A percentile compares a stretch with the other conserved stretches of the same genome.
Conservation (phyloP, 2,113 vertebrate species). For the Centrocercus urophasianus region DNA sequence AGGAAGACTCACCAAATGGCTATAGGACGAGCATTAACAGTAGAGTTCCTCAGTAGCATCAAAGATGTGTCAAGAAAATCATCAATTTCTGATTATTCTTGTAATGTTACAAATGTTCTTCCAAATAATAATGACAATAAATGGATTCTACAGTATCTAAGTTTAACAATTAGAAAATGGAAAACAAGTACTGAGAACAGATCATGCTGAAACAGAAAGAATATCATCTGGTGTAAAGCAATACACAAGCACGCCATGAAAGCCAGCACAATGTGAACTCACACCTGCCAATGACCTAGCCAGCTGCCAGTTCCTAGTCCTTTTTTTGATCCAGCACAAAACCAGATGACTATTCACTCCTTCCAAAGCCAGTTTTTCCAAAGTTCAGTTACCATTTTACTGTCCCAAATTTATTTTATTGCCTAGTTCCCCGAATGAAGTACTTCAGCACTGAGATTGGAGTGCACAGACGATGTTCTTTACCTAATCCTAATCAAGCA, state of each 20-base stretch:
- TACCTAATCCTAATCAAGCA: neutral
- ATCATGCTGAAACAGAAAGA: neutral
- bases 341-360: neutral
- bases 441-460: neutral
- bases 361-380: neutral
- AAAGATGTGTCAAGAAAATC: neutral
- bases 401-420: neutral
- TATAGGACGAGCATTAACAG: neutral
- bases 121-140: neutral
- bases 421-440: neutral
- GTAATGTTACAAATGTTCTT: neutral
- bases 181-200: neutral
- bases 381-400: neutral
- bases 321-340: neutral
- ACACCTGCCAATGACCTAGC: neutral
- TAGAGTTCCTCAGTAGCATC: neutral
- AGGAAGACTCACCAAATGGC: neutral
- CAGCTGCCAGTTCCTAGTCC: neutral
- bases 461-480: neutral
- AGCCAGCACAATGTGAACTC: neutral
- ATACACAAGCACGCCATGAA: neutral
- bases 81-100: neutral
- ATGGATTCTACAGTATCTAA: neutral
- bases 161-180: neutral
- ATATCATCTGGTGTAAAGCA: neutral